These are phyloP conservation scores for Pterocles orientalis DNA, from an alignment of 2,113 vertebrate genomes.

Conservation along the genomic window DNA sequence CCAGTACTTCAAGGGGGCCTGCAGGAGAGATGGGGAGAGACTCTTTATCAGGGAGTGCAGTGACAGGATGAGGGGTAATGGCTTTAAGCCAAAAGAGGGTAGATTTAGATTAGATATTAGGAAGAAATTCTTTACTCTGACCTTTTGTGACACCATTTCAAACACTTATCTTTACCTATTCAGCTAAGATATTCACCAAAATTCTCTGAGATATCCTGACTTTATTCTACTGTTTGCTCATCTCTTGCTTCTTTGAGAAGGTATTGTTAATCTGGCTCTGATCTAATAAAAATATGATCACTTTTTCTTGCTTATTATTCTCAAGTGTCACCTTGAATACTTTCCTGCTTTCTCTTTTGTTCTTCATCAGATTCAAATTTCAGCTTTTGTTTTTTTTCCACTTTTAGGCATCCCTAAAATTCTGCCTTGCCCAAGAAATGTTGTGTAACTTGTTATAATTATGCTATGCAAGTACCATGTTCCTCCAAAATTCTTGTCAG, in stretches of 20 bases:
- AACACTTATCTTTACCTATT: not conserved
- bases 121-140: not conserved
- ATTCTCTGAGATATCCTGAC: not conserved
- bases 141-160: not conserved
- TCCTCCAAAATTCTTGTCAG: not conserved
- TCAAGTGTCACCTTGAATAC: not conserved
- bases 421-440: not conserved
- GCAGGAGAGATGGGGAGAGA: too few relatives aligned
- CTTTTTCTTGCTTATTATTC: not conserved
- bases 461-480: not conserved
- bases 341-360: not conserved
- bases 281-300: not conserved
- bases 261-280: not conserved
- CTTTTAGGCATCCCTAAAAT: not conserved
- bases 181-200: not conserved
- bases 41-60: too few relatives aligned
- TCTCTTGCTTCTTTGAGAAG: not conserved
- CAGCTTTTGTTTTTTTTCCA: not conserved
- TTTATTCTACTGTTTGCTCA: not conserved
- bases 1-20: too few relatives aligned
- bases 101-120: too few relatives aligned
- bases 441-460: not conserved
- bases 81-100: too few relatives aligned
- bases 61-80: too few relatives aligned
- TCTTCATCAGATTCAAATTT: not conserved